Evolutionary conservation across 2,888 invertebrate species (phyloP), one percentile per base, ranked within the genome.

Genomic region (Drosophila subsilvestris): DNA sequence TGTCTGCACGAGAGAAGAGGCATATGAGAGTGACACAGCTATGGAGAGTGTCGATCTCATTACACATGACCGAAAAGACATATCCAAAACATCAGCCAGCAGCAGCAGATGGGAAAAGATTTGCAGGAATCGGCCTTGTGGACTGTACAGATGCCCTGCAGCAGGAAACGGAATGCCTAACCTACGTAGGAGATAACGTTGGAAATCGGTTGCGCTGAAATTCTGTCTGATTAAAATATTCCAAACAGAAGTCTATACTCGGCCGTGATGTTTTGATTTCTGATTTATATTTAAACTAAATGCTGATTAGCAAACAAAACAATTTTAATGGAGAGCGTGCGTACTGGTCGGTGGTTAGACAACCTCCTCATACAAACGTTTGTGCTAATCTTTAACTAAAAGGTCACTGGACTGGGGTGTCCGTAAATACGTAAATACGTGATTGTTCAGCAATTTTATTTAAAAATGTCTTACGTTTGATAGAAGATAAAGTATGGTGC

Each of bases 401-500:
- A 66, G 66, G 66, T 66, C 66, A 66, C 56, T 67, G 66, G 37
- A 67, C 66, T 48, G 18, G 42, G 7, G 42, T 56, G 32, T 12
- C 32, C 32, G 32, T 32, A 29, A 55, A 42, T 55, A 66, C 20
- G 47, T 48, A 10, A 29, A 20, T 22, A 22, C 22, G 22, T 22
- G 54, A 53, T 29, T 9, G 25, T 32, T 56, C 67, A 66, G 29
- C 67, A 56, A 48, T 67, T 67, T 67, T 56, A 66, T 66, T 66
- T 66, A 25, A 56, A 42, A 66, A 66, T 66, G 32, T 55, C 66
- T 66, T 66, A 48, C 65, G 56, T 43, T 48, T 66, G n/a, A 9
- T 27, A 27, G n/a, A 25, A 43, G 56, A 67, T 55, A 66, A 56
- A 47, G 56, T 6, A n/a, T 66, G 22, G 54, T 22, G 67, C 48